Base-by-base conservation (phyloP, 2,888 invertebrate species). In the Erannis defoliaria region DNA sequence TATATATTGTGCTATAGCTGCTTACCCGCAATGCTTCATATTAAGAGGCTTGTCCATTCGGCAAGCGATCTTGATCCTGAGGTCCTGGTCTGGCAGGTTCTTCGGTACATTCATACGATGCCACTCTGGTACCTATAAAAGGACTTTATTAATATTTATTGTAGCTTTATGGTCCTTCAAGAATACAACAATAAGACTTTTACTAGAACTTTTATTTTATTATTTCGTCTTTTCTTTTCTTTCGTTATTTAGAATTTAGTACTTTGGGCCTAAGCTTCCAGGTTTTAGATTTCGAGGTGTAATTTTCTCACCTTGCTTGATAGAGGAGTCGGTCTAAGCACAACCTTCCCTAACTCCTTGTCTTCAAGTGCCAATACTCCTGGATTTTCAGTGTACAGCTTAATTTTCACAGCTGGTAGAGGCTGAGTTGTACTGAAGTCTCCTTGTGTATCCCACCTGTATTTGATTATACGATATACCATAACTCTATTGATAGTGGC, bases 371-470 rank as follows among this genome's bases (percentile, higher is more conserved):
- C 98, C 51, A 99, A 93, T 94, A 99, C 98, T 55, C 98, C 98
- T 19, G 99, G 98, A 85, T 98, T 99, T 92, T 99, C 99, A 0
- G 99, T 99, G 86, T 98, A 99, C 31, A 99, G 92, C 88, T 99
- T 99, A 4, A 99, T 97, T 94, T 99, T 99, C 14, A 99, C 99
- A 18, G 97, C 96, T 42, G 99, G 99, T 66, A 99, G 94, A 1
- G 99, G 98, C 86, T 99, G 98, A 64, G 98, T 98, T 55, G 99
- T 99, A 73, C 98, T 97, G 90, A 99, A 99, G 91, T 99, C 99
- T 55, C 99, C 99, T 94, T 99, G 99, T 0, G 99, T 99, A 83
- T 99, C 99, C 99, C 99, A 99, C 95, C 98, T 98, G 63, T 29
- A 48, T 29, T 33, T n/a, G 16, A 18, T 26, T 53, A 6, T 33